Evolutionary conservation across 2,888 invertebrate species (phyloP), one percentile per base, ranked within the genome.

Genomic region (Parasteatoda lunata): DNA sequence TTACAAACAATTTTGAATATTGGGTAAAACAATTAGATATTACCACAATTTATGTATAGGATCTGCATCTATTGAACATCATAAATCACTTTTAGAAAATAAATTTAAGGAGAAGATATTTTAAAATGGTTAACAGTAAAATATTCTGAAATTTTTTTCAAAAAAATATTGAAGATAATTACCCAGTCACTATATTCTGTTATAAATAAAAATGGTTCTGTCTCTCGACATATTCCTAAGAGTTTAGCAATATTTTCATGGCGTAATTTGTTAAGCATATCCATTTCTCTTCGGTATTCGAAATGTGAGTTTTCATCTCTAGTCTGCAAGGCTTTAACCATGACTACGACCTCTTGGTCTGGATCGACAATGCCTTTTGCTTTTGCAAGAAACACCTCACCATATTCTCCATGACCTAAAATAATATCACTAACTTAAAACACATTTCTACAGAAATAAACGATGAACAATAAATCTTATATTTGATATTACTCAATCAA

Each of bases 181-280:
- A 96, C 96, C 98, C 97, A 98, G 91, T 98, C 98, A 4, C 97
- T 97, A 91, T 97, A 96, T 91, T 98, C 97, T 13, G 97, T 92
- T 47, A 98, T 94, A 94, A 98, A 94, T 91, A 95, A 96, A 91
- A 97, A 96, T 0, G 97, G 98, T 90, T 97, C 97, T 72, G 76
- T 90, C 84, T 92, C 93, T 64, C 91, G 94, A 91, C 97, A 97
- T 8, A 97, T 92, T 0, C 97, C 98, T 77, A 96, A 93, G 70
- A 98, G 92, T 65, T 95, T 95, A 0, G 94, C 95, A 0, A 98
- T 94, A 91, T 96, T 95, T 89, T 95, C 95, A 92, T 97, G 97
- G 6, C 95, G 94, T n/a, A 97, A 93, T 87, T 96, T 95, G 75
- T 95, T 94, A 91, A 97, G 95, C 93, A 98, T 93, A 90, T 98